Base-by-base conservation (phyloP, 2,113 vertebrate species). In the Etheostoma spectabile region DNA sequence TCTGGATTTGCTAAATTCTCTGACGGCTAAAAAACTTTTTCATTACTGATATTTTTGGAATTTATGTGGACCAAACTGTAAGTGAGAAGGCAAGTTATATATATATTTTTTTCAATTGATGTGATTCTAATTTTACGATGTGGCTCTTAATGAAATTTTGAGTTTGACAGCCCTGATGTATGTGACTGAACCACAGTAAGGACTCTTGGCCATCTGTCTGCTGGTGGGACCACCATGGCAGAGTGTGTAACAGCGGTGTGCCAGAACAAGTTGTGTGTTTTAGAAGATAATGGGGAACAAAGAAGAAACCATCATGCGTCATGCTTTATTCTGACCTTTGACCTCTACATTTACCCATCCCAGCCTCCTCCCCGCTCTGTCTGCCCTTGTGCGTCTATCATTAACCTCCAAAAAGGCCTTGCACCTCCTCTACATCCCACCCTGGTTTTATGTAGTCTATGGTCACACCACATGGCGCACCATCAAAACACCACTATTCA, bases 401-500 rank as follows among this genome's bases (percentile, higher is more conserved):
- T 52, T 81, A 79, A 64, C 59, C 42, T 64, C 68, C 61, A 55
- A 53, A 70, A 76, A 70, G 10, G 74, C 79, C 74, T 63, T 56
- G 21, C 21, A 62, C 73, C 82, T 61, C 72, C 62, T 67, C n/a
- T 60, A 6, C 18, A 1, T 74, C 76, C 30, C 49, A 56, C 86
- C 88, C 38, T 42, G 10, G 38, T 42, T 42, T 42, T 38, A 38
- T 38, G 10, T 0, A 38, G 38, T 10, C 38, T 38, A 38, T 38
- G 38, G 38, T 42, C 38, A 10, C 55, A 59, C 86, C 88, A 89
- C 92, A 92, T 83, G 92, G 85, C 60, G 16, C 77, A 49, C 82
- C 73, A 89, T 93, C 82, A 90, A 79, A 92, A 82, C 73, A 11
- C 57, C 84, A 81, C 78, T 46, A 88, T 83, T 91, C 89, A 91